Percentiles rank a stretch among this genome's conserved stretches.
These are phyloP conservation scores for Ctenochaetus hawaiiensis DNA, from an alignment of 2,797 vertebrate species.

Conservation along the genomic window DNA sequence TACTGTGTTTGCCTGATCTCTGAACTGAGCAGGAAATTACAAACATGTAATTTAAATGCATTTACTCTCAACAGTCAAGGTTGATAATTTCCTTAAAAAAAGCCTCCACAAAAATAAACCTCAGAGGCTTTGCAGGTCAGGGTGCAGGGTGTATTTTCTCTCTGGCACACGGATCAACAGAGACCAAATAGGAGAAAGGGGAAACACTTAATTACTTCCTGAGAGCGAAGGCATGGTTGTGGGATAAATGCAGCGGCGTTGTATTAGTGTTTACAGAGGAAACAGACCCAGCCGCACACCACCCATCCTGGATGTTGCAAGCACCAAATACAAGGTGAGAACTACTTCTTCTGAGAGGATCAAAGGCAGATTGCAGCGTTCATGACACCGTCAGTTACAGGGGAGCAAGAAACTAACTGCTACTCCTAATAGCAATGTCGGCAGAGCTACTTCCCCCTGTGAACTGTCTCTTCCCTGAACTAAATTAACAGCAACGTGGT, in stretches of 20 bases:
- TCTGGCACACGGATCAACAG: neutral
- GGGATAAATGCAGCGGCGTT: conserved; percentile 68
- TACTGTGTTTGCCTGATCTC: neutral
- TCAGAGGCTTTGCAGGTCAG: conserved; percentile 31
- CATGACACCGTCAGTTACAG: conserved; percentile 57
- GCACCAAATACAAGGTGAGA: conserved; percentile 72
- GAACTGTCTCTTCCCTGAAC: conserved; percentile 39
- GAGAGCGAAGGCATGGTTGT: conserved; percentile 38
- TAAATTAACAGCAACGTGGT: conserved; percentile 46
- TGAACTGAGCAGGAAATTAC: conserved; percentile 1
- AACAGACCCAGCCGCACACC: conserved; percentile 47
- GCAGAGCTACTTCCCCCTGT: conserved; percentile 23
- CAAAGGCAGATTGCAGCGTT: conserved; percentile 53
- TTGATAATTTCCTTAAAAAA: conserved; percentile 5
- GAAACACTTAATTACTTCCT: conserved; percentile 68
- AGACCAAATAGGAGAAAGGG: conserved; percentile 48
- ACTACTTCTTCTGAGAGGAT: conserved; percentile 57
- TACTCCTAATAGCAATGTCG: conserved; percentile 46
- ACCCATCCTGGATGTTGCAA: conserved; percentile 64
- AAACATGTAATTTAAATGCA: neutral
- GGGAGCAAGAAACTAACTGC: conserved; percentile 44
- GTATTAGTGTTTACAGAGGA: conserved; percentile 75
- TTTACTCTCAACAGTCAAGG: neutral
- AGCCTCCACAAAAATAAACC: conserved; percentile 26
- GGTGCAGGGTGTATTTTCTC: conserved; percentile 25